Evolutionary conservation across 2,113 vertebrate species (phyloP).

Genomic region (Paralichthys olivaceus): DNA sequence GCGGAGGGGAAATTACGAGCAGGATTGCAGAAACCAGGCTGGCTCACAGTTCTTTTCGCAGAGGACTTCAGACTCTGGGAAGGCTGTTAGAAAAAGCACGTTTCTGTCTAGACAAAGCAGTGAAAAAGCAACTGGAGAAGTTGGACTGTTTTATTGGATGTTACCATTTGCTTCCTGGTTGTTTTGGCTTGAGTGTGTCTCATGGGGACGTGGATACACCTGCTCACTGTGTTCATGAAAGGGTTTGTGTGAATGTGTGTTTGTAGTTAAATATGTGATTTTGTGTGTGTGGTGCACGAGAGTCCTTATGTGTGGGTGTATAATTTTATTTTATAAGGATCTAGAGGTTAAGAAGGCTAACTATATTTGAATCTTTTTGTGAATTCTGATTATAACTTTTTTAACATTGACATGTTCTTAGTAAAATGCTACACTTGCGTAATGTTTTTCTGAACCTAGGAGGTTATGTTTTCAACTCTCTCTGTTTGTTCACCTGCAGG

Average conservation of each 20-base stretch:
- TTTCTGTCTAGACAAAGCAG: conserved; percentile 63
- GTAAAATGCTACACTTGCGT: no score
- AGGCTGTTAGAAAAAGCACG: conserved; percentile 32
- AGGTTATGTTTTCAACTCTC: no score
- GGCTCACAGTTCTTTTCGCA: conserved; percentile 33
- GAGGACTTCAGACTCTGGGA: conserved; percentile 37
- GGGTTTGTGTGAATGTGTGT: not conserved
- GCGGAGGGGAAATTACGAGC: conserved; percentile 14
- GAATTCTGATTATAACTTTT: no score
- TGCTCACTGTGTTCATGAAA: conserved; percentile 22
- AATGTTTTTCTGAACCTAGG: no score
- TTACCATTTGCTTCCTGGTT: conserved; percentile 66
- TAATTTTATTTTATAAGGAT: no score
- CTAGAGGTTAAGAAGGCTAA: no score
- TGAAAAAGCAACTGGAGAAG: conserved; percentile 51
- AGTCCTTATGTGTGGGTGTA: not conserved
- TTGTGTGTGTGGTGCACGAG: not conserved
- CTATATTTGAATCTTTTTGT: no score
- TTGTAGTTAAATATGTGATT: not conserved
- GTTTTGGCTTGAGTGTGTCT: conserved; percentile 38
- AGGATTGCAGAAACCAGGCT: conserved; percentile 13
- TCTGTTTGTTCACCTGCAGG: no score
- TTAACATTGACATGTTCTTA: no score
- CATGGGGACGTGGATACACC: conserved; percentile 40
- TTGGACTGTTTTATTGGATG: conserved; percentile 55